Base-by-base conservation (phyloP, 2,888 invertebrate genomes). In the Chymomyza amoena region DNA sequence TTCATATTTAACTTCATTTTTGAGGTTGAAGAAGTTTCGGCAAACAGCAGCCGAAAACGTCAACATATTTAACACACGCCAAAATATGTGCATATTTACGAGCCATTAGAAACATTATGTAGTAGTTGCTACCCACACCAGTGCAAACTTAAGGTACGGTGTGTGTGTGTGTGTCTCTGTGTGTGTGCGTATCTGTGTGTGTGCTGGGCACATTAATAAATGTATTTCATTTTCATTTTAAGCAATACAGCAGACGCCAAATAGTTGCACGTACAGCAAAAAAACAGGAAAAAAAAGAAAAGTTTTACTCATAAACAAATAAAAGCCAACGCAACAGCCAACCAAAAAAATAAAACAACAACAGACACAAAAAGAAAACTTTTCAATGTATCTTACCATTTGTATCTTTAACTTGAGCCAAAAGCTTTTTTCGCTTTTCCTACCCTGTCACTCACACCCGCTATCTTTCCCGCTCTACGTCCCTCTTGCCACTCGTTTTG, bases 51-150 rank as follows among this genome's bases (percentile, higher is more conserved):
- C 6, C 52, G 18, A 25, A 18, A 13, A 6, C 25, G 57, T 57
- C 57, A 57, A 28, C 25, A 57, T 57, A 57, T 57, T 57, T 64
- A 70, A 63, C 56, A 45, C 54, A 50, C 60, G 64, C 64, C 66
- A 84, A 82, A 80, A 80, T 84, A 84, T 84, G 78, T 86, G 86
- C 79, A 81, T 87, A 77, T 65, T 50, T 51, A 50, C 64, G 59
- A 64, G 67, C 39, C 69, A 64, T 52, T 39, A 65, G 67, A 56
- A 52, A 73, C 66, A 68, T 69, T 67, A 67, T 45, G 56, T 25
- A 45, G 39, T 45, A 45, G 13, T 13, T 32, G 0, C 39, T 13
- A 1, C 52, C 18, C 52, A 7, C 28, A 10, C 15, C 25, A 50
- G 13, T 15, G 25, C n/a, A 2, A 54, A 54, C 54, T 16, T 18